Percentiles rank a stretch among this genome's conserved stretches.
These are phyloP conservation scores for Nothura maculosa DNA, from an alignment of 2,797 vertebrate genomes.

Conservation along the genomic window DNA sequence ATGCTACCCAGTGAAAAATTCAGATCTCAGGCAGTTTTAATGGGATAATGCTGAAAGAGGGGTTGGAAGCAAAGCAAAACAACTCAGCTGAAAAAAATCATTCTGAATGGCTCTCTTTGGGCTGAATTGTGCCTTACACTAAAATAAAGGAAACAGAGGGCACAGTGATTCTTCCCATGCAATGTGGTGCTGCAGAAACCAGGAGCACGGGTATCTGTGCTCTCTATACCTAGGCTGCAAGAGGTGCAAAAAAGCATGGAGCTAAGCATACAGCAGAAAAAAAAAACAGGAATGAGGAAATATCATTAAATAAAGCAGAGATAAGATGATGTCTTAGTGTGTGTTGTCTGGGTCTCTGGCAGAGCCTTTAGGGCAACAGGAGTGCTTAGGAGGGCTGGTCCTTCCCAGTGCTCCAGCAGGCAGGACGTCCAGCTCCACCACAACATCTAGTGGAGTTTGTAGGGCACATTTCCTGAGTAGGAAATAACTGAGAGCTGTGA, in stretches of 20 bases:
- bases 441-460: not conserved
- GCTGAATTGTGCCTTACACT: not conserved
- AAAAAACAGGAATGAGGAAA: not conserved
- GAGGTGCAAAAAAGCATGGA: not conserved
- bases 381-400: not conserved
- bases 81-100: conserved; percentile 48
- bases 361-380: not conserved
- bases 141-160: not conserved
- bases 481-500: not conserved
- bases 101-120: conserved; percentile 27
- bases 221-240: not conserved
- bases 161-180: not conserved
- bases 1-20: conserved; percentile 28
- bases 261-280: not conserved
- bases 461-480: accelerated
- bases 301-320: not conserved
- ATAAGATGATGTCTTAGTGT: not conserved
- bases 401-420: not conserved
- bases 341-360: not conserved
- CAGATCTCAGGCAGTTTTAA: conserved; percentile 42
- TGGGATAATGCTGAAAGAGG: conserved; percentile 50
- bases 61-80: conserved; percentile 39
- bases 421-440: not conserved
- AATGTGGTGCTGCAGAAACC: not conserved
- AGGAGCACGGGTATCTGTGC: not conserved